These are phyloP conservation scores for Aradus depressus DNA, from an alignment of 2,888 invertebrate genomes.

Conservation along the genomic window DNA sequence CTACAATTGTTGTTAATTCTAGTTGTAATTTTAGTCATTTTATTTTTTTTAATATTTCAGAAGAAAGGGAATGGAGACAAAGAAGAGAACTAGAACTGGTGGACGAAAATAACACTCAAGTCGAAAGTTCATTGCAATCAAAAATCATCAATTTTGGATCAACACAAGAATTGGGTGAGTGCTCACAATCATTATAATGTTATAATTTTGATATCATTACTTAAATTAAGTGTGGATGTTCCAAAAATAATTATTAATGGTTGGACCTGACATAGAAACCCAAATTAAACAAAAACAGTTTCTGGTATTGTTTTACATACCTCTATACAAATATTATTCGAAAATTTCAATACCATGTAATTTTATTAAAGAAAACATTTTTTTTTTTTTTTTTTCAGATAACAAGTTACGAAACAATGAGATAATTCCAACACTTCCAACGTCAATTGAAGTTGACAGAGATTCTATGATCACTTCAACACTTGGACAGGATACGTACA, in stretches of 20 bases:
- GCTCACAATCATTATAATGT: neutral
- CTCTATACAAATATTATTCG: too few species aligned
- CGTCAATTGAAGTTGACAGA: constrained; percentile 33
- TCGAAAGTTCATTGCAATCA: neutral
- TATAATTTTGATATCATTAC: neutral
- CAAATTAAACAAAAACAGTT: neutral
- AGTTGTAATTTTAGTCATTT: neutral
- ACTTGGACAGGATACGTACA: constrained; percentile 35
- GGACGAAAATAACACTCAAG: neutral
- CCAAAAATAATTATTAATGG: too few species aligned
- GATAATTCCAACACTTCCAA: constrained; percentile 15
- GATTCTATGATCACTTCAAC: constrained; percentile 33
- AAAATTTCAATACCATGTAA: too few species aligned
- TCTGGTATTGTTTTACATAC: too few species aligned
- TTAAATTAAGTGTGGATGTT: too few species aligned
- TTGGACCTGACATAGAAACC: too few species aligned
- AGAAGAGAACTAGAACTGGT: neutral
- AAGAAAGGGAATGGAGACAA: neutral
- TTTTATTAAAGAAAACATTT: too few species aligned
- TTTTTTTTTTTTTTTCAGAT: neutral
- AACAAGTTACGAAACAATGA: neutral
- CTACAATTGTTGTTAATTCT: neutral
- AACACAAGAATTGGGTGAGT: neutral
- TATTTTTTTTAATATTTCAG: neutral
- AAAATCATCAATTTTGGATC: neutral